phyloP scores from a whole-genome alignment of 2,113 vertebrate species.

The Holacanthus passer region DNA sequence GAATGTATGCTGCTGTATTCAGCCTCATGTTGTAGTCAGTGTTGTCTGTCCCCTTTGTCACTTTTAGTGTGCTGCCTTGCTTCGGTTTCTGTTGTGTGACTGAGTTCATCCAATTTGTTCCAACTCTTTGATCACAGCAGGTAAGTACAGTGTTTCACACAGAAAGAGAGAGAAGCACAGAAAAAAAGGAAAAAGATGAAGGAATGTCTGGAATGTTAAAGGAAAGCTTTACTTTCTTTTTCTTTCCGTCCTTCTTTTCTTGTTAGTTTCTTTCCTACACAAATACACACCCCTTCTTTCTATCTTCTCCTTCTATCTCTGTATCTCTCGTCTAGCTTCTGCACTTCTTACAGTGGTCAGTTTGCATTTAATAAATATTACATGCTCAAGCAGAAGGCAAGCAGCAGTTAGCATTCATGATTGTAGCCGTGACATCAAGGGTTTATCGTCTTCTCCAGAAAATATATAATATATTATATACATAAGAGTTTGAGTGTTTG shows the following conservation, averaged over 20 bases:
- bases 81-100: conserved; percentile 23
- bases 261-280: background rate
- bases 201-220: conserved; percentile 71
- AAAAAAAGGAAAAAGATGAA: conserved; percentile 18
- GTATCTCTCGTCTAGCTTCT: background rate
- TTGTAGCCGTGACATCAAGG: background rate
- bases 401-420: background rate
- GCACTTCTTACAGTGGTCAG: background rate
- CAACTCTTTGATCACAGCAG: conserved; percentile 71
- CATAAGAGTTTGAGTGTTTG: too few relatives aligned
- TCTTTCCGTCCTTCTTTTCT: background rate
- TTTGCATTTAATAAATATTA: conserved; percentile 23
- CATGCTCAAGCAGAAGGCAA: background rate
- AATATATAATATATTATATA: too few relatives aligned
- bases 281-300: background rate
- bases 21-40: background rate
- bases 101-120: conserved; percentile 44
- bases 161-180: conserved; percentile 15
- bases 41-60: conserved; percentile 41
- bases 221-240: conserved; percentile 30
- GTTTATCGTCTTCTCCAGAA: background rate
- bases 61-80: background rate
- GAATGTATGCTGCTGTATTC: background rate
- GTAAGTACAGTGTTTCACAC: conserved; percentile 33
- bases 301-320: background rate